Conservation (phyloP, 1,140 invertebrate species). For the Drosophila tristis region DNA sequence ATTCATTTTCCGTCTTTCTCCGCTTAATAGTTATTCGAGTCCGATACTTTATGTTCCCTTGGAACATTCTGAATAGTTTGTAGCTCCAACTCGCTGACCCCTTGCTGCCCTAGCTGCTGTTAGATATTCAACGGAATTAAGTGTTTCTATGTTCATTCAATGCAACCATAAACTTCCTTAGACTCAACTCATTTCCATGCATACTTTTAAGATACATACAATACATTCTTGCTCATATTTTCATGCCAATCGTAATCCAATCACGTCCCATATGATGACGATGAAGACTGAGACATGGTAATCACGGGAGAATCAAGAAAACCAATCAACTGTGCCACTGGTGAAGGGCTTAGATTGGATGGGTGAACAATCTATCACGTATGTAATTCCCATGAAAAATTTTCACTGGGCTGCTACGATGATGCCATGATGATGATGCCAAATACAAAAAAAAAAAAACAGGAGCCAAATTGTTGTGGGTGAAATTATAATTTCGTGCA, state of each 20-base stretch:
- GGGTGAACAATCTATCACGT: slow-evolving; percentile 73
- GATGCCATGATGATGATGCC: slow-evolving; percentile 10
- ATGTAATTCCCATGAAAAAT: slow-evolving; percentile 83
- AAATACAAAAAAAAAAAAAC: slow-evolving; percentile 63
- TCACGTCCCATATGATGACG: slow-evolving; percentile 78
- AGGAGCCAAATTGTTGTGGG: slow-evolving; percentile 79
- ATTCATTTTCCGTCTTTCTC: slow-evolving; percentile 44
- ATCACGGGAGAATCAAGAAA: slow-evolving; percentile 53
- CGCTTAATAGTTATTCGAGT: neutral
- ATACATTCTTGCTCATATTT: slow-evolving; percentile 16
- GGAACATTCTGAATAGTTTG: neutral
- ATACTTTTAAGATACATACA: slow-evolving; percentile 16
- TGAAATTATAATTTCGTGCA: slow-evolving; percentile 77
- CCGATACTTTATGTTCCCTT: neutral
- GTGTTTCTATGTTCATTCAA: too few relatives aligned
- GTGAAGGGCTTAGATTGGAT: slow-evolving; percentile 33
- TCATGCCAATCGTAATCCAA: slow-evolving; percentile 43
- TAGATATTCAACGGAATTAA: neutral
- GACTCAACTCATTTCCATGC: slow-evolving; percentile 43
- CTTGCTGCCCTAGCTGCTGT: neutral
- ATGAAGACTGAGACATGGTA: slow-evolving; percentile 43
- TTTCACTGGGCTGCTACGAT: slow-evolving; percentile 11
- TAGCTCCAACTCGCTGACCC: neutral
- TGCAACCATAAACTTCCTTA: too few relatives aligned
- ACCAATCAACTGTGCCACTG: slow-evolving; percentile 64